These are phyloP conservation scores for Panthera tigris DNA, from an alignment of 2,113 vertebrate species.

Conservation along the genomic window DNA sequence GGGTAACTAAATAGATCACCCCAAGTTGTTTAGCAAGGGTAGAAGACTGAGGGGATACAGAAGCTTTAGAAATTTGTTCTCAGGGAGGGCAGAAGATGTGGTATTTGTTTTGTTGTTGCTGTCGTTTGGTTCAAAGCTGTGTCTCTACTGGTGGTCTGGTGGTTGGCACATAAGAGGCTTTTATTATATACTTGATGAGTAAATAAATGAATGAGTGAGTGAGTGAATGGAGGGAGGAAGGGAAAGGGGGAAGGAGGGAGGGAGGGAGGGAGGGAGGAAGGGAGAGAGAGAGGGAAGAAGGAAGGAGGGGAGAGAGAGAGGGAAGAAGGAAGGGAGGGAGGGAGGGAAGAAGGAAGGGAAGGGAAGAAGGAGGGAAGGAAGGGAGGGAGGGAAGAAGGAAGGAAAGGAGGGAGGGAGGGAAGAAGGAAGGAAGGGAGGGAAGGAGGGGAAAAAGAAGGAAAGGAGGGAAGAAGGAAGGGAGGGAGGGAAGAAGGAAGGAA, in stretches of 20 bases:
- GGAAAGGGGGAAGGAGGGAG: too few species aligned
- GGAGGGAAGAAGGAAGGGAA: neutral
- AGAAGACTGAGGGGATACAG: neutral
- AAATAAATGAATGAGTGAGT: neutral
- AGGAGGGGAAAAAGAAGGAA: too few species aligned
- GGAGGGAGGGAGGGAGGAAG: rapidly evolving
- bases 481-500: too few species aligned
- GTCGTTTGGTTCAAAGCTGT: neutral
- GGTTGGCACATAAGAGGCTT: neutral
- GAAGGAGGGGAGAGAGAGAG: rapidly evolving
- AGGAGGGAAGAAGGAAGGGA: too few species aligned
- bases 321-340: too few species aligned
- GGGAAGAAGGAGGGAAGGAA: too few species aligned
- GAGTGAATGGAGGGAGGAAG: neutral
- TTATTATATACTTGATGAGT: neutral
- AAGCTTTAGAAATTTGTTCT: neutral
- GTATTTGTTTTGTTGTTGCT: neutral
- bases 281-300: too few species aligned
- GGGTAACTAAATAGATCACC: slow-evolving; percentile 50
- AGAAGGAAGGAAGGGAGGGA: too few species aligned
- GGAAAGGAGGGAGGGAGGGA: too few species aligned
- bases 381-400: too few species aligned
- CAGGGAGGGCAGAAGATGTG: neutral
- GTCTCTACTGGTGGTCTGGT: neutral
- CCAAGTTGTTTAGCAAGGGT: neutral